Base-by-base conservation (phyloP, 2,113 vertebrate species). In the Dipodomys ordii region DNA sequence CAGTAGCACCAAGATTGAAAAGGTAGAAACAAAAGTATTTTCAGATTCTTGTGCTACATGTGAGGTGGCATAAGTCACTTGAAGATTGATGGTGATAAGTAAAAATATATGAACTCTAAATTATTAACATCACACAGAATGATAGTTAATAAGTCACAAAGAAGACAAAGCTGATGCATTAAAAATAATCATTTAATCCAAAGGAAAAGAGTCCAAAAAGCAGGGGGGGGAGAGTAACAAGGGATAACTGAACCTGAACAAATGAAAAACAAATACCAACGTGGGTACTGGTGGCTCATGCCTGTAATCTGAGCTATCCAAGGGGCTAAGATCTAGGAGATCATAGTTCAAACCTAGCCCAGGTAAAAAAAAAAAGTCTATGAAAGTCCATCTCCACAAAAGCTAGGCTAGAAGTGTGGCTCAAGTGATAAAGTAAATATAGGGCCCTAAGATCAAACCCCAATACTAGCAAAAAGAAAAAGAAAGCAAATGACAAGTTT, bases 71-170 rank as follows among this genome's bases (percentile, higher is more conserved):
- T 83, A 71, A 83, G 78, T 83, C 20, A 73, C 84, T 87, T 72
- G 18, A 78, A 88, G 12, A 20, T 62, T 87, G 46, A 82, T 30
- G 7, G 3, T 74, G 62, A 30, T 30, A 81, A 90, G 46, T 67
- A 74, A 80, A 83, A 46, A 86, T 35, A 87, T 65, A 69, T 71
- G 39, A 91, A 39, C 12, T 74, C 69, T 53, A 77, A 77, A 83
- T 16, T 57, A 78, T 22, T 60, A 88, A n/a, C 27, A 39, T 64
- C 64, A 35, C 35, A 87, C 62, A 76, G 46, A 87, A 71, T 10
- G 18, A 87, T 28, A 49, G 15, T 30, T 39, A 77, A 67, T 72
- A 71, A 88, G 18, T 6, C 44, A 84, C 16, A 83, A 76, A 87
- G 30, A 39, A 67, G 27, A 92, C 22, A 53, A 64, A 92, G 89